phyloP scores from a whole-genome alignment of 2,113 vertebrate genomes.

The Pyrgilauda ruficollis region DNA sequence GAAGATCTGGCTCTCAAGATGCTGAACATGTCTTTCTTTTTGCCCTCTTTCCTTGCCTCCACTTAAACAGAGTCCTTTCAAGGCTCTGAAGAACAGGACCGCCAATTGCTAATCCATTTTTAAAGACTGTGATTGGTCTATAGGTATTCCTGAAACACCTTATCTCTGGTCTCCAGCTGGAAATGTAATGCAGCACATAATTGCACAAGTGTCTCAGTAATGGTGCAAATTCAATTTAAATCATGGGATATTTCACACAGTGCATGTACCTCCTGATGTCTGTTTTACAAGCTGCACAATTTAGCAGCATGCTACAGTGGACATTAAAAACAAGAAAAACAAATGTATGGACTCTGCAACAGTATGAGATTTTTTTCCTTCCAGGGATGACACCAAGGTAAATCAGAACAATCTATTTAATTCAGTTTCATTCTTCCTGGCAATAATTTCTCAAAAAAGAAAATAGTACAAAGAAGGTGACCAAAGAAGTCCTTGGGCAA shows the following conservation, averaged over 20 bases:
- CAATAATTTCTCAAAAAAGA: background rate
- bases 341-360: background rate
- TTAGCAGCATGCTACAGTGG: background rate
- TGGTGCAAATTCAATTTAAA: conserved; percentile 49
- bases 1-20: background rate
- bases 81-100: background rate
- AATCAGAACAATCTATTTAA: background rate
- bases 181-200: conserved; percentile 13
- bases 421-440: background rate
- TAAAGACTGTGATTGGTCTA: background rate
- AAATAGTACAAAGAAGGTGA: background rate
- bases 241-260: background rate
- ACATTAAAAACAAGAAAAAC: conserved; percentile 4
- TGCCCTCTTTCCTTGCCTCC: background rate
- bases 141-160: background rate
- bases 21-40: background rate
- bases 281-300: background rate
- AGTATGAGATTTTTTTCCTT: background rate
- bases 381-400: background rate
- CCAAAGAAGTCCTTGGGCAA: background rate
- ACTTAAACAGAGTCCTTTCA: background rate
- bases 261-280: background rate
- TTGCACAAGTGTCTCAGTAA: conserved; percentile 16
- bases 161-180: conserved; percentile 19
- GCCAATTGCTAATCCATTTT: background rate